These are phyloP conservation scores for Oscheius sp. DNA, from an alignment of 2,888 invertebrate species.

Conservation along the genomic window DNA sequence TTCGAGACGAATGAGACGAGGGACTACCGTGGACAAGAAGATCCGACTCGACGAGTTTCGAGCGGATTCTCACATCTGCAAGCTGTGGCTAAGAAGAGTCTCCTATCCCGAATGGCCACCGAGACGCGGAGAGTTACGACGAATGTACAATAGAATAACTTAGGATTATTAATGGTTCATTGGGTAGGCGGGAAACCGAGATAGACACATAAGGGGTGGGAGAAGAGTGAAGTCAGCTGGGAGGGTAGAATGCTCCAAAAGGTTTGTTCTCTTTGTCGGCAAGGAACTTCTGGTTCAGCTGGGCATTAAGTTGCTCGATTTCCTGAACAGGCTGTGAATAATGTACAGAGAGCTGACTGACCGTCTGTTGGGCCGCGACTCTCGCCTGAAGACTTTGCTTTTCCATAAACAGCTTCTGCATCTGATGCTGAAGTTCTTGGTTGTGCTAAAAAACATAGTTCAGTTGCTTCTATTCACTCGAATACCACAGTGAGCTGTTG, in stretches of 20 bases:
- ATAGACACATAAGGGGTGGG: background rate
- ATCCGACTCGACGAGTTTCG: background rate
- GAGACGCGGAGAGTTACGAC: background rate
- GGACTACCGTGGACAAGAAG: background rate
- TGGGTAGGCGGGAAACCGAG: conserved; percentile 2
- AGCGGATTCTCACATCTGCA: background rate
- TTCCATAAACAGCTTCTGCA: background rate
- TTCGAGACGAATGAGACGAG: background rate
- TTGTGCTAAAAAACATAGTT: background rate
- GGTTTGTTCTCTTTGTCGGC: background rate
- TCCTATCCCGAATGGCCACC: background rate
- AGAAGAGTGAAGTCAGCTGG: background rate
- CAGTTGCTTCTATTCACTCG: background rate
- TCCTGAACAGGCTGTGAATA: background rate
- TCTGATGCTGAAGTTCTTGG: background rate
- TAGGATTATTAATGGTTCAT: background rate
- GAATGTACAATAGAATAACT: conserved; percentile 10
- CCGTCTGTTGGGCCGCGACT: too few relatives aligned
- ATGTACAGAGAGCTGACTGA: too few relatives aligned
- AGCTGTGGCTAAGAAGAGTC: background rate
- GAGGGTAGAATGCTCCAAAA: background rate
- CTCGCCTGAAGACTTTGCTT: background rate
- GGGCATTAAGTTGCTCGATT: background rate
- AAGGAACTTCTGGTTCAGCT: background rate
- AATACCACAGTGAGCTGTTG: background rate